These are phyloP conservation scores for Drosophila pruinosa DNA, from an alignment of 1,140 invertebrate genomes.

Conservation along the genomic window DNA sequence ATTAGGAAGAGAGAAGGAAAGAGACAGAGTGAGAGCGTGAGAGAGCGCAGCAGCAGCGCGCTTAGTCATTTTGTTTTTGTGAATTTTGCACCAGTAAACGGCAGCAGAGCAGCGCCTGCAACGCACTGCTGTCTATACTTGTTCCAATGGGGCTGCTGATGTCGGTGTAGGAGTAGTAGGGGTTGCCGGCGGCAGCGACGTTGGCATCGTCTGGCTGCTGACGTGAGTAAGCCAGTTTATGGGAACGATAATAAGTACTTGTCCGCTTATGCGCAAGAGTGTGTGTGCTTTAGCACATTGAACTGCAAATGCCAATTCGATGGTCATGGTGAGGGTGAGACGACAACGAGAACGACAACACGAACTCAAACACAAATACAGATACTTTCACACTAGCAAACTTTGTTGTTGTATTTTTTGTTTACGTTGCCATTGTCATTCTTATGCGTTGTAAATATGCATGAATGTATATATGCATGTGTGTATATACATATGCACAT, in stretches of 20 bases:
- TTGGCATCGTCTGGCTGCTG: constrained; percentile 67
- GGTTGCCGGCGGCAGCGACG: constrained; percentile 73
- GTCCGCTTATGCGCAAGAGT: constrained; percentile 12
- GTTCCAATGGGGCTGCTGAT: constrained; percentile 30
- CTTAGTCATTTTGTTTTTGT: constrained; percentile 78
- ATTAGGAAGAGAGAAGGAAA: constrained; percentile 6
- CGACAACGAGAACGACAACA: constrained; percentile 31
- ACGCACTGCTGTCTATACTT: constrained; percentile 32
- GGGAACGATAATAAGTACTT: constrained; percentile 33
- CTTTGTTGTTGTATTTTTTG: constrained; percentile 67
- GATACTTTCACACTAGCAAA: constrained; percentile 19
- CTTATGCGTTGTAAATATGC: constrained; percentile 5
- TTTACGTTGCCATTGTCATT: constrained; percentile 58
- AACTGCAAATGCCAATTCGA: constrained; percentile 79
- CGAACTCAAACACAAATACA: constrained; percentile 8
- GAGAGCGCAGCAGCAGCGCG: constrained; percentile 37
- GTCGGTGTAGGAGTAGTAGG: constrained; percentile 58
- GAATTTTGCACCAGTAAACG: constrained; percentile 63
- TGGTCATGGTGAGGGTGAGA: constrained; percentile 74
- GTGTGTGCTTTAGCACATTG: constrained; percentile 65
- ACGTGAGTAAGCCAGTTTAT: constrained; percentile 59
- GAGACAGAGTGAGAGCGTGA: background rate
- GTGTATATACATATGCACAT: background rate
- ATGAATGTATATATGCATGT: background rate
- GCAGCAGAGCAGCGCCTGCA: constrained; percentile 32